phyloP scores from a whole-genome alignment of 2,888 invertebrate genomes.

The Strigamia crassipes region DNA sequence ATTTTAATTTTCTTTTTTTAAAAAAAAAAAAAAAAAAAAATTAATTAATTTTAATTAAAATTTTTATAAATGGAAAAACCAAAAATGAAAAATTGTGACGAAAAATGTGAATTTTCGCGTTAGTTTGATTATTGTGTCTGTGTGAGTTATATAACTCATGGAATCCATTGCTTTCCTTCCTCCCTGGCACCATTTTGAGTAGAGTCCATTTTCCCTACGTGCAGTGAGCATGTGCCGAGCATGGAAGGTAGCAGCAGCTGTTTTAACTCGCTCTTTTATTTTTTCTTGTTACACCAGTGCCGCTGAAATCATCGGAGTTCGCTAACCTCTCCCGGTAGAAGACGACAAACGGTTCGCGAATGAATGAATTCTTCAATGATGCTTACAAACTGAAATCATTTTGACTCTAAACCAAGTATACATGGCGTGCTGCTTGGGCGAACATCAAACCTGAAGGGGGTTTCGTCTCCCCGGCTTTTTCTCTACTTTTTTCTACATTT shows the following conservation, averaged over 20 bases:
- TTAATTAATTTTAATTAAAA: no score
- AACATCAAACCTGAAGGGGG: constrained; percentile 29
- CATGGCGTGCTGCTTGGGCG: constrained; percentile 18
- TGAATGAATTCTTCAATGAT: background rate
- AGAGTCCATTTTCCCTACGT: background rate
- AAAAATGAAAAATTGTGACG: no score
- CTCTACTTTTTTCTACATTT: background rate
- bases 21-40: no score
- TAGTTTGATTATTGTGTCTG: background rate
- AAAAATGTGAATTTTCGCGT: background rate
- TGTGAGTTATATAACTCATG: background rate
- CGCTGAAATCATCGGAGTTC: background rate
- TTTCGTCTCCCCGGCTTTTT: background rate
- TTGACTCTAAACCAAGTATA: background rate
- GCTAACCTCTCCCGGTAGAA: background rate
- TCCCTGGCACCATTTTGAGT: constrained; percentile 22
- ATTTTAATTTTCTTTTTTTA: no score
- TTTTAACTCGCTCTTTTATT: background rate
- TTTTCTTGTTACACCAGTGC: background rate
- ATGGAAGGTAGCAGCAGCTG: constrained; percentile 21
- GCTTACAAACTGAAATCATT: constrained; percentile 29
- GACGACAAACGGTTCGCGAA: background rate
- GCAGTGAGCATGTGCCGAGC: background rate
- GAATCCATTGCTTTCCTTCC: background rate
- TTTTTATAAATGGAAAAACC: no score